Conservation (phyloP, 2,113 vertebrate genomes). For the Ctenodactylus gundi region DNA sequence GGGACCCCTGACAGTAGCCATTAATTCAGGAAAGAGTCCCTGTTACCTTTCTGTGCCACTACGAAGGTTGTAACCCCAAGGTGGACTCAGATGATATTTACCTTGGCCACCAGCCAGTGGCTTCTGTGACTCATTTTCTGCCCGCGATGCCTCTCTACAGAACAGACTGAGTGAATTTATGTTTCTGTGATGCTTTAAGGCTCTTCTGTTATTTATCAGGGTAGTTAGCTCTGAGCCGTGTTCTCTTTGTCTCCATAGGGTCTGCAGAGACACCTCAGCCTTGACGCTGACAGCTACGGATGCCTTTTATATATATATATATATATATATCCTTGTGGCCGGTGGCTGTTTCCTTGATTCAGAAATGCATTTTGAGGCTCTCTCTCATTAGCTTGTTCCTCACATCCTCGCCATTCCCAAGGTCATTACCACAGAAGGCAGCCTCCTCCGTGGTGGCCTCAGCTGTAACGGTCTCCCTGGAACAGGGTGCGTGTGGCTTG, state of each 20-base stretch:
- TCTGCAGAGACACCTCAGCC: background rate
- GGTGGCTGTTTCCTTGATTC: slow-evolving; percentile 79
- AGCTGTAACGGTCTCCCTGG: slow-evolving; percentile 69
- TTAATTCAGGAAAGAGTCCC: background rate
- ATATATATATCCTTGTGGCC: slow-evolving; percentile 20
- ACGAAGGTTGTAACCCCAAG: slow-evolving; percentile 1
- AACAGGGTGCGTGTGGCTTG: slow-evolving; percentile 51
- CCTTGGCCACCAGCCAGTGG: background rate
- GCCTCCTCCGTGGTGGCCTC: slow-evolving; percentile 76
- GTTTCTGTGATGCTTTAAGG: background rate
- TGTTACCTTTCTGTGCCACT: background rate
- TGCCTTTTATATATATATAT: background rate
- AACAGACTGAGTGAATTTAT: background rate
- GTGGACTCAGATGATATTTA: background rate
- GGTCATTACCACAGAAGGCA: slow-evolving; percentile 78
- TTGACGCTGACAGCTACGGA: slow-evolving; percentile 28
- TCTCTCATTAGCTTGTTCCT: slow-evolving; percentile 80
- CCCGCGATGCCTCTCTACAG: background rate
- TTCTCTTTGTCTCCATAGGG: background rate
- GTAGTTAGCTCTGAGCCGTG: background rate
- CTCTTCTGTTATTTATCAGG: background rate
- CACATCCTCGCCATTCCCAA: slow-evolving; percentile 77
- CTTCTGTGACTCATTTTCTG: slow-evolving; percentile 24
- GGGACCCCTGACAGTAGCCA: background rate
- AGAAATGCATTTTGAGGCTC: slow-evolving; percentile 70